Evolutionary conservation across 2,797 vertebrate genomes (phyloP).

Genomic region (Distichodus sexfasciatus): DNA sequence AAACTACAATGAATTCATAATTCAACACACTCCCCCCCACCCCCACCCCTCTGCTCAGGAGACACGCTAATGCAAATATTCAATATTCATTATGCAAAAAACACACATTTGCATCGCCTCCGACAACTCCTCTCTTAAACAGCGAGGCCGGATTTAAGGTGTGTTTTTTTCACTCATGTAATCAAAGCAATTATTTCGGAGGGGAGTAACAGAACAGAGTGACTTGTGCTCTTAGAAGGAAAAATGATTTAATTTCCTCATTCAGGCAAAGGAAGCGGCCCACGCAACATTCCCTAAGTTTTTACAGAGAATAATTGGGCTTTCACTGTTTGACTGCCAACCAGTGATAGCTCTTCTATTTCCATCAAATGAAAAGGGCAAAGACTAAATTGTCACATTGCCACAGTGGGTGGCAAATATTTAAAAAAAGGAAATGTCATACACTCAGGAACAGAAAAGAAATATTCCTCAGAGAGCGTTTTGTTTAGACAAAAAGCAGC

Average conservation of each 20-base stretch:
- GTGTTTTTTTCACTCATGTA: constrained; percentile 48
- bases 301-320: not conserved
- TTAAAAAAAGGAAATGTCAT: not conserved
- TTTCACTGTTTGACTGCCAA: constrained; percentile 17
- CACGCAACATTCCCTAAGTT: not conserved
- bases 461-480: not conserved
- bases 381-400: not conserved
- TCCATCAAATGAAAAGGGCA: constrained; percentile 11
- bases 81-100: constrained; percentile 38
- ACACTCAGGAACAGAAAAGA: not conserved
- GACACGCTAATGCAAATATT: constrained; percentile 45
- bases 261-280: not conserved
- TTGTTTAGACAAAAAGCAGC: not conserved
- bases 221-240: not conserved
- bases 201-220: constrained; percentile 38
- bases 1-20: constrained; percentile 56
- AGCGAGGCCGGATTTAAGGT: constrained; percentile 44
- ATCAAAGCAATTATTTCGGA: constrained; percentile 50
- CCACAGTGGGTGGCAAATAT: not conserved
- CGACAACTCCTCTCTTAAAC: constrained; percentile 46
- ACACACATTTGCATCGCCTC: constrained; percentile 50
- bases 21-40: constrained; percentile 39
- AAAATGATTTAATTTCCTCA: not conserved
- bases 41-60: not conserved
- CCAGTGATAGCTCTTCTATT: not conserved